phyloP scores from a whole-genome alignment of 2,888 invertebrate species.

The Drosophila histrio region DNA sequence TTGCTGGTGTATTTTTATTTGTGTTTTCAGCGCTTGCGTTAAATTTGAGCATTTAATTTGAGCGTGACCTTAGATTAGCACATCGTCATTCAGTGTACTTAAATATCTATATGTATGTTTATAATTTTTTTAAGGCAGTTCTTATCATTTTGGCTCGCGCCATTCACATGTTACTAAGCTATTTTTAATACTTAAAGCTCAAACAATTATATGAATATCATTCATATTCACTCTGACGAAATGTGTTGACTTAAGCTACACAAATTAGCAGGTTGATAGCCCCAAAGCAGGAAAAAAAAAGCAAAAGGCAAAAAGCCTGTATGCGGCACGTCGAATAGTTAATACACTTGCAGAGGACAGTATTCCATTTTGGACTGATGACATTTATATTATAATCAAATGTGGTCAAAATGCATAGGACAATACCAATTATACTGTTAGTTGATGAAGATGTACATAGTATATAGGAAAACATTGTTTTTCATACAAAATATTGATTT shows the following conservation, averaged over 20 bases:
- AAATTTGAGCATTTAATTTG: constrained; percentile 36
- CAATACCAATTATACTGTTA: too few relatives aligned
- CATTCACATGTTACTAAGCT: constrained; percentile 65
- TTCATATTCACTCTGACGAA: constrained; percentile 15
- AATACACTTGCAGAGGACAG: too few relatives aligned
- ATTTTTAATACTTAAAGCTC: constrained; percentile 47
- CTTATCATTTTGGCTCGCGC: constrained; percentile 67
- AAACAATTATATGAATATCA: constrained; percentile 13
- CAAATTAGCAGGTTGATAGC: constrained; percentile 46
- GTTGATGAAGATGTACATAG: too few relatives aligned
- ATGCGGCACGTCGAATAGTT: too few relatives aligned
- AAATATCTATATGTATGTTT: background rate
- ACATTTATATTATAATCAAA: too few relatives aligned
- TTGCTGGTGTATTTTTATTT: constrained; percentile 18
- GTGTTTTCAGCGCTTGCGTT: constrained; percentile 11
- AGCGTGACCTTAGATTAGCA: constrained; percentile 52
- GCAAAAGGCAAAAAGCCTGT: too few relatives aligned
- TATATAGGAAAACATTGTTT: too few relatives aligned
- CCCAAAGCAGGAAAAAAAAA: constrained; percentile 31
- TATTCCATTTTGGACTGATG: too few relatives aligned
- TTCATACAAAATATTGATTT: too few relatives aligned
- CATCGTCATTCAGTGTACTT: constrained; percentile 13
- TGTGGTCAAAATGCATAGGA: too few relatives aligned
- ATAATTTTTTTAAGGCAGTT: constrained; percentile 4
- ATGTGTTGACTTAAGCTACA: constrained; percentile 9